Evolutionary conservation across 2,113 vertebrate species (phyloP), one percentile per base, ranked within the genome.

Genomic region (Dolichallabes microphthalmus): DNA sequence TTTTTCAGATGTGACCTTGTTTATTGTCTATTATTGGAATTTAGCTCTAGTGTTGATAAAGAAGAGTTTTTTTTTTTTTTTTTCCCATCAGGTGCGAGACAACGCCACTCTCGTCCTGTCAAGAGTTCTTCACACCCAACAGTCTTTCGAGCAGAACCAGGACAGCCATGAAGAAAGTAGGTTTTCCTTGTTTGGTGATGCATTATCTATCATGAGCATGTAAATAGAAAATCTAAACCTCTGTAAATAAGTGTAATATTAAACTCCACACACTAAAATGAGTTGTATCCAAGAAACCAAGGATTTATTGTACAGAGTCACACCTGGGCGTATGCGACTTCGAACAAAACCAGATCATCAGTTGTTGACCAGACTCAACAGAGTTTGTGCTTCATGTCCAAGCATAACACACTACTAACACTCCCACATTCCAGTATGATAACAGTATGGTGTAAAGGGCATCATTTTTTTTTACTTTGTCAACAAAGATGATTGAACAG

Each of bases 61-160:
- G 61, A 13, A 71, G 4, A 8, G 4, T 74, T 80, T 55, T 78
- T 32, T 77, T 57, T 78, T 92, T 60, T 86, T 55, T 86, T 89
- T 90, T n/a, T n/a, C n/a, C 88, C 89, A 90, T 32, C 92, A 98
- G 97, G 97, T 98, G 63, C 94, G 97, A 74, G 97, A 98, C 15
- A 96, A 97, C 84, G 97, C 97, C 91, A 98, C 96, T 0, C 92
- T 99, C 82, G 96, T 99, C 89, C 93, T 99, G 88, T 98, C 97
- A 52, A 97, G 94, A 92, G 96, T 96, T 92, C 63, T 95, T 35
- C 94, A 98, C 92, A 96, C 97, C 10, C 96, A 96, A 87, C 96
- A 97, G 91, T 95, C 97, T 0, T 97, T 98, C 75, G 96, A 98
- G 90, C 97, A 96, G 91, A 95, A 98, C 89, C 97, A 97, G 86